phyloP scores from a whole-genome alignment of 1,140 invertebrate species.

The Zaprionus africanus region DNA sequence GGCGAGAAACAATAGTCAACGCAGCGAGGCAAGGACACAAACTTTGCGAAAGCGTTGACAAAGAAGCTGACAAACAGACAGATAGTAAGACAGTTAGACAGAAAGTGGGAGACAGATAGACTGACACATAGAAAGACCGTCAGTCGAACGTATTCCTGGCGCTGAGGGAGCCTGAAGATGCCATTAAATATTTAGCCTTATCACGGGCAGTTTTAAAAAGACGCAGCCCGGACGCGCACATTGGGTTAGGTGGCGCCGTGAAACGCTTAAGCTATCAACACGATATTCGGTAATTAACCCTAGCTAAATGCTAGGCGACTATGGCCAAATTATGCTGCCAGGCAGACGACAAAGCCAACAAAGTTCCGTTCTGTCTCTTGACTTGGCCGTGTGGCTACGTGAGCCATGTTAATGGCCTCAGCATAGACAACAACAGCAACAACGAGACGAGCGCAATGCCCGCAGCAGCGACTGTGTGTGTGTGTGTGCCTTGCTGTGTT shows the following conservation, averaged over 20 bases:
- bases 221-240: constrained; percentile 49
- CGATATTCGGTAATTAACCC: constrained; percentile 80
- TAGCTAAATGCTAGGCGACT: constrained; percentile 72
- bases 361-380: constrained; percentile 1
- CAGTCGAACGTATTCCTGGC: neutral
- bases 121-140: constrained; percentile 11
- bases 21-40: constrained; percentile 34
- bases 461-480: neutral
- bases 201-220: constrained; percentile 66
- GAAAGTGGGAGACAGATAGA: constrained; percentile 11
- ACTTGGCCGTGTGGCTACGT: constrained; percentile 50
- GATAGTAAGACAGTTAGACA: constrained; percentile 21
- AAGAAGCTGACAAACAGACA: constrained; percentile 31
- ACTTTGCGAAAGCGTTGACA: constrained; percentile 65
- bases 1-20: constrained; percentile 35
- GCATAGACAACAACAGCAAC: constrained; percentile 26
- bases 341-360: constrained; percentile 18
- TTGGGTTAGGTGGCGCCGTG: constrained; percentile 61
- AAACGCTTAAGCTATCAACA: constrained; percentile 82
- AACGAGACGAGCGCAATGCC: neutral
- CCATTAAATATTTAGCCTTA: constrained; percentile 81
- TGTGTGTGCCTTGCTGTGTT: neutral
- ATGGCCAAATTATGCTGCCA: constrained; percentile 65
- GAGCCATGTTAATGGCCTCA: constrained; percentile 62
- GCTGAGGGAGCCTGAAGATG: constrained; percentile 15